Percentiles rank a stretch among this genome's conserved stretches.
Conservation (phyloP, 2,888 invertebrate genomes). For the Clivina fossor region DNA sequence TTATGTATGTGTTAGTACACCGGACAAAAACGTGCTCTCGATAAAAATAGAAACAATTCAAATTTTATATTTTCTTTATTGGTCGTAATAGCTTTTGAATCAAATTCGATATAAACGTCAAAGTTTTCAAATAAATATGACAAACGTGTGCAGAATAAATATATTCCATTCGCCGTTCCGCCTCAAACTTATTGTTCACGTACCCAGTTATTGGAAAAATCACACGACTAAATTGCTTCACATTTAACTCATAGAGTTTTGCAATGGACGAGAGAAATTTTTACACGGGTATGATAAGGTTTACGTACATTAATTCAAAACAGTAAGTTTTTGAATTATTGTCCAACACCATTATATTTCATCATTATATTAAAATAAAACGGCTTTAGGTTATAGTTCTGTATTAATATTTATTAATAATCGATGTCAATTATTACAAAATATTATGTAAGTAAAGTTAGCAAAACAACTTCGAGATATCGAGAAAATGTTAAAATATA, state of each 20-base stretch:
- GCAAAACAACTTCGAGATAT: no score
- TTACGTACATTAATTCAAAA: no score
- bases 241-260: background rate
- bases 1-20: no score
- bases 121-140: conserved; percentile 26
- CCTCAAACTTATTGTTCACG: background rate
- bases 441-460: no score
- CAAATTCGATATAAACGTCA: conserved; percentile 24
- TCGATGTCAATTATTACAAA: no score
- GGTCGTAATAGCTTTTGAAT: conserved; percentile 20
- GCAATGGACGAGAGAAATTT: background rate
- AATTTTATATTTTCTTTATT: conserved; percentile 22
- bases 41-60: conserved; percentile 21
- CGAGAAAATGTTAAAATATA: no score
- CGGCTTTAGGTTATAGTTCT: no score
- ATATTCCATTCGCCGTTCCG: conserved; percentile 13
- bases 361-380: no score
- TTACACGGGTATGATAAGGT: background rate
- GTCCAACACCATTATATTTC: no score
- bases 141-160: conserved; percentile 21
- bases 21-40: conserved; percentile 1
- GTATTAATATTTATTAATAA: no score
- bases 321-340: no score
- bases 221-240: background rate
- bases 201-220: background rate